Evolutionary conservation across 2,797 vertebrate genomes (phyloP), one percentile per base, ranked within the genome.

Genomic region (Leptatherina wallacei): DNA sequence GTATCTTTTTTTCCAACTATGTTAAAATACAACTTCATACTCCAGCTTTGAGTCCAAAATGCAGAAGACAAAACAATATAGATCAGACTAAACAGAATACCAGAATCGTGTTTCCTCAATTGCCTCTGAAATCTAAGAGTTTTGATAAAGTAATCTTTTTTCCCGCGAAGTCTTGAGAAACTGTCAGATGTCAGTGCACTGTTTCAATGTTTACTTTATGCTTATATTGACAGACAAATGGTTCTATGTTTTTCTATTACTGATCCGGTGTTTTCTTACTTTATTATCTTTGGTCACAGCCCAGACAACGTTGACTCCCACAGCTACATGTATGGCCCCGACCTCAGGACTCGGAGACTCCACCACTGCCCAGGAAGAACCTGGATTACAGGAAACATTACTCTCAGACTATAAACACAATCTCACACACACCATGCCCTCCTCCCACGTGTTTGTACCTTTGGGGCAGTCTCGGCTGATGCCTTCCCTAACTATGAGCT

Each of bases 201-300:
- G n/a, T 38, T 66, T 10, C 7, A 62, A n/a, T 12, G 18, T 59
- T 69, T 49, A 32, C 36, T 59, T n/a, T 36, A 27, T 60, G 7
- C 32, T 69, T 61, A 36, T 35, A 14, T 52, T 29, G 7, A 20
- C 6, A 27, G 9, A 13, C 22, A 66, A 13, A 40, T 18, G 13
- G 3, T 12, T 18, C 14, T 30, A 29, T 55, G 52, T 30, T 29
- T 30, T 55, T 55, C 27, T 27, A 55, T 16, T 7, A 68, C 5
- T 27, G 4, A 18, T 47, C 5, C 6, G 20, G 0, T 9, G 30
- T 22, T 59, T 61, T 82, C 95, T 96, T 93, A 99, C 98, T 87
- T 97, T 99, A 81, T 95, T 95, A 42, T 99, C 98, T 76, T 98
- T 99, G 27, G 97, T 99, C 68, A 99, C 83, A 18, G 96, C 97